A percentile compares a stretch with the other conserved stretches of the same genome.
These are phyloP conservation scores for Isichthys henryi DNA, from an alignment of 2,113 vertebrate genomes.

Conservation along the genomic window DNA sequence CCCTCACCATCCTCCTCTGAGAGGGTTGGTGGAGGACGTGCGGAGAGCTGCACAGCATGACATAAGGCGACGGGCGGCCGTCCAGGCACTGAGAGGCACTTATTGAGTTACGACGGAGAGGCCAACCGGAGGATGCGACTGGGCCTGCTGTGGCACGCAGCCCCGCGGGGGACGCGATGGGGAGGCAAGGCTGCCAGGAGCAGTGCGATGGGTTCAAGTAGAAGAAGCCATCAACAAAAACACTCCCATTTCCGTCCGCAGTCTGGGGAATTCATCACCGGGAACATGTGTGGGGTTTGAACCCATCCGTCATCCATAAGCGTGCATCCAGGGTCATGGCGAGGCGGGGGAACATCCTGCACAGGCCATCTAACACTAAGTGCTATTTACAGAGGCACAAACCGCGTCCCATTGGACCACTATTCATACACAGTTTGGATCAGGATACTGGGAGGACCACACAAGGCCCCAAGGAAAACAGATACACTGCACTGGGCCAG, in stretches of 20 bases:
- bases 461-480: neutral
- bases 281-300: neutral
- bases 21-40: neutral
- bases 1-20: neutral
- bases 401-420: neutral
- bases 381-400: neutral
- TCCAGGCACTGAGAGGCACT: constrained; percentile 9
- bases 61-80: neutral
- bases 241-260: neutral
- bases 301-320: neutral
- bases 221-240: neutral
- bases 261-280: neutral
- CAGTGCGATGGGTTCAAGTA: neutral
- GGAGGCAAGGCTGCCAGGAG: neutral
- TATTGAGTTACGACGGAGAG: neutral
- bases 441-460: neutral
- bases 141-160: neutral
- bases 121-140: neutral
- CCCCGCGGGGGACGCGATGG: neutral
- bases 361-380: neutral
- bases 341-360: neutral
- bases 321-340: neutral
- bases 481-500: neutral
- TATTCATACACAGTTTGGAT: neutral
- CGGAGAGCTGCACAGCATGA: neutral